phyloP scores from a whole-genome alignment of 2,888 invertebrate species.

The Petrolisthes cinctipes region DNA sequence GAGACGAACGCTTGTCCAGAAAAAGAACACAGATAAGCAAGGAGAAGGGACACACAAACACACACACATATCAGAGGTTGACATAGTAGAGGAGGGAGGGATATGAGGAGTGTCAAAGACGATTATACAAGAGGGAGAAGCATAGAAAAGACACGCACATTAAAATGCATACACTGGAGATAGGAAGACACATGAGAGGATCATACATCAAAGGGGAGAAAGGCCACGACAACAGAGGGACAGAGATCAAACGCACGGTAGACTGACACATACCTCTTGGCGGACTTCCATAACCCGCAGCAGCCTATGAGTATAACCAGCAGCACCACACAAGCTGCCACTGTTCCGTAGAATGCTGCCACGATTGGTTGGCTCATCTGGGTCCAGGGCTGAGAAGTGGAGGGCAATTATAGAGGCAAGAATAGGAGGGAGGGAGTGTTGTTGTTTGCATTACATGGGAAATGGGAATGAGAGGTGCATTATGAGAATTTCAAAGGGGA shows the following conservation, averaged over 20 bases:
- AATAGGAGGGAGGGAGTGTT: background rate
- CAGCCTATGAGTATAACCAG: slow-evolving; percentile 63
- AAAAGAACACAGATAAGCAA: no score
- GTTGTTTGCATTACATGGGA: no score
- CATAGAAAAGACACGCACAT: slow-evolving; percentile 7
- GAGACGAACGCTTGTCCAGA: no score
- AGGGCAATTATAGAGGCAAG: background rate
- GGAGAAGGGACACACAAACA: no score
- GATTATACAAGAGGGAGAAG: background rate
- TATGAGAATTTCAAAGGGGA: no score
- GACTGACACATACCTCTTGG: slow-evolving; percentile 57
- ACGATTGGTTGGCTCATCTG: slow-evolving; percentile 61
- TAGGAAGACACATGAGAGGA: background rate
- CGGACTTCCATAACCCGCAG: slow-evolving; percentile 64
- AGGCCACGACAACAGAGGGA: background rate
- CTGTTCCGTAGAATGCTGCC: slow-evolving; percentile 57
- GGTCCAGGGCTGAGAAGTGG: slow-evolving; percentile 56
- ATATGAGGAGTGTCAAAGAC: background rate
- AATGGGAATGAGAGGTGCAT: no score
- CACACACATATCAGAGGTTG: no score
- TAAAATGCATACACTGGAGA: background rate
- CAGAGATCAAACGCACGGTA: background rate
- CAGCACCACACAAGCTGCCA: slow-evolving; percentile 50
- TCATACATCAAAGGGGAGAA: background rate
- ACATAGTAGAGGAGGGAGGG: no score